phyloP scores from a whole-genome alignment of 92 coral and sea anemone genomes.

The Palythoa caribaeorum region DNA sequence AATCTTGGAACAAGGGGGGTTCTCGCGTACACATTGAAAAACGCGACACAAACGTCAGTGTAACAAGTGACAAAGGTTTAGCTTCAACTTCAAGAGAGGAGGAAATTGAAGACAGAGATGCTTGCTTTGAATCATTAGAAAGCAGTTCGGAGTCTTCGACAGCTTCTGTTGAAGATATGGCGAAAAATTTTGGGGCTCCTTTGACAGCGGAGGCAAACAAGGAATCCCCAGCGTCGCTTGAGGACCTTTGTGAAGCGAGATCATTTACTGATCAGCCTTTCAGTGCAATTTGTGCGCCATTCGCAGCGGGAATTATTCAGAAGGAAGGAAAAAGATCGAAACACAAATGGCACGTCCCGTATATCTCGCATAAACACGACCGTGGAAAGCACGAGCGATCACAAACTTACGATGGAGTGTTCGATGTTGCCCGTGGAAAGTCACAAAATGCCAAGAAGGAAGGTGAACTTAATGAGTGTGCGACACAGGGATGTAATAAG shows the following conservation, averaged over 20 bases:
- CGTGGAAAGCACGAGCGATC: slow-evolving; percentile 12
- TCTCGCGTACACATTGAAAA: slow-evolving; percentile 53
- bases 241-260: slow-evolving; percentile 45
- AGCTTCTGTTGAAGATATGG: slow-evolving; percentile 33
- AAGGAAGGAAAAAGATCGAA: slow-evolving; percentile 56
- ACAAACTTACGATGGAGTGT: slow-evolving; percentile 13
- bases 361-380: slow-evolving; percentile 8
- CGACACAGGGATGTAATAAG: slow-evolving; percentile 3
- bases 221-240: slow-evolving; percentile 42
- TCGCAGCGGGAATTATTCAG: slow-evolving; percentile 55
- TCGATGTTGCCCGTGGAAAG: not conserved
- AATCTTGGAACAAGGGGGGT: slow-evolving; percentile 65
- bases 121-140: slow-evolving; percentile 22
- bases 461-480: not conserved
- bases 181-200: slow-evolving; percentile 16
- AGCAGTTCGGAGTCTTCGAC: slow-evolving; percentile 31
- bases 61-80: slow-evolving; percentile 67
- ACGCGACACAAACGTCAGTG: slow-evolving; percentile 60
- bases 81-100: slow-evolving; percentile 54
- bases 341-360: slow-evolving; percentile 55
- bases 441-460: not conserved
- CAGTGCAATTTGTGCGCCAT: slow-evolving; percentile 60
- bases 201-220: not conserved
- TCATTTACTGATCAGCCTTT: slow-evolving; percentile 48
- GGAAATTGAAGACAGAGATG: slow-evolving; percentile 33